Percentiles rank a stretch among this genome's conserved stretches.
phyloP scores from a whole-genome alignment of 2,113 vertebrate species.

The Muntiacus reevesi region DNA sequence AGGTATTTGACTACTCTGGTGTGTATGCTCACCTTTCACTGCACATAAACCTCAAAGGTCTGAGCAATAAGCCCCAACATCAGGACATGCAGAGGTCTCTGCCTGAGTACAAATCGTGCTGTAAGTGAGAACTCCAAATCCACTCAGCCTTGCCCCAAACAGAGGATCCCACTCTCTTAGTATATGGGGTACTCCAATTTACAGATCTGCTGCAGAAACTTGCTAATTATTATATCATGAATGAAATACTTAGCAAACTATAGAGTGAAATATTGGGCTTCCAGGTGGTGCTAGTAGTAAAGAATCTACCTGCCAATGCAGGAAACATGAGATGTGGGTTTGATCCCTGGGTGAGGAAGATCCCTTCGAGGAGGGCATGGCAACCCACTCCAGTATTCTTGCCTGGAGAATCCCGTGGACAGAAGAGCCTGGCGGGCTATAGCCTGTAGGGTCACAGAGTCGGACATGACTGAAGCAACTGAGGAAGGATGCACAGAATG shows the following conservation, averaged over 20 bases:
- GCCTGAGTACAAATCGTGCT: not conserved
- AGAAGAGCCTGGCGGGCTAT: not conserved
- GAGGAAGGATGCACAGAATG: not conserved
- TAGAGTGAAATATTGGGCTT: conserved; percentile 51
- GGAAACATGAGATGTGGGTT: not conserved
- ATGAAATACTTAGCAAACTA: conserved; percentile 61
- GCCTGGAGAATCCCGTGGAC: not conserved
- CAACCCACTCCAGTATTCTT: not conserved
- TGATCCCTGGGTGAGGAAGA: not conserved
- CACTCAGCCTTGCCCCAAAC: not conserved
- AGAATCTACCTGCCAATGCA: not conserved
- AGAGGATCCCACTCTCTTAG: not conserved
- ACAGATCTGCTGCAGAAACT: conserved; percentile 42
- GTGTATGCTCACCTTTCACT: rapidly evolving
- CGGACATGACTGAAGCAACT: not conserved
- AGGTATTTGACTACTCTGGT: rapidly evolving
- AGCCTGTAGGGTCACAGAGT: not conserved
- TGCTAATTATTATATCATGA: conserved; percentile 25
- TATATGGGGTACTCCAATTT: not conserved
- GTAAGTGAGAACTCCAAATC: rapidly evolving
- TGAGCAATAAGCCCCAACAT: not conserved
- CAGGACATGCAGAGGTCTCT: rapidly evolving
- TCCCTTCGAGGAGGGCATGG: not conserved
- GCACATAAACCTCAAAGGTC: rapidly evolving
- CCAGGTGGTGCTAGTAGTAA: not conserved